Conservation (phyloP, 2,113 vertebrate species). For the Hemicordylus capensis region DNA sequence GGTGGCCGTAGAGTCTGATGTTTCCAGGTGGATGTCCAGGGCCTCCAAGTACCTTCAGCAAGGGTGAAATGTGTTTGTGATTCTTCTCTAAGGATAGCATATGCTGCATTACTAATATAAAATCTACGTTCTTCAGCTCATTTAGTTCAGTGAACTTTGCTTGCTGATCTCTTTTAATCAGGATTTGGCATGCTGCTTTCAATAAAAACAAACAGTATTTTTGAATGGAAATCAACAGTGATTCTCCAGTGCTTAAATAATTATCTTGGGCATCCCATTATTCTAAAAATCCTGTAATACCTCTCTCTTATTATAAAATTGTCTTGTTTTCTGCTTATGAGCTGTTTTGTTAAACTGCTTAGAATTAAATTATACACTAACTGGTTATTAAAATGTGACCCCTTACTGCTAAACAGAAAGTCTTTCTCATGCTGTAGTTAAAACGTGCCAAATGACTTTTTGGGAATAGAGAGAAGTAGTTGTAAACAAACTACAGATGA, state of each 20-base stretch:
- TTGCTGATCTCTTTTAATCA: not conserved
- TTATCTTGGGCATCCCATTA: not conserved
- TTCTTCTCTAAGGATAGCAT: not conserved
- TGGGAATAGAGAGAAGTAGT: not conserved
- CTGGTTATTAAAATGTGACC: slow-evolving; percentile 2
- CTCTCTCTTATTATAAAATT: not conserved
- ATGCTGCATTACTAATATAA: not conserved
- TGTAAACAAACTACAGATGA: not conserved
- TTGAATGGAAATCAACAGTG: not conserved
- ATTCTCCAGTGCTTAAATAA: slow-evolving; percentile 33
- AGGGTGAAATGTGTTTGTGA: not conserved
- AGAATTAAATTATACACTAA: not conserved
- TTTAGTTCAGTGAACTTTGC: not conserved
- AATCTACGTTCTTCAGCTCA: not conserved
- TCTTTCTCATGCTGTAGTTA: not conserved
- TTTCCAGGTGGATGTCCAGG: too few species aligned
- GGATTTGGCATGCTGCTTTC: not conserved
- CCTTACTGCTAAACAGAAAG: not conserved
- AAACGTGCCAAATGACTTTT: not conserved
- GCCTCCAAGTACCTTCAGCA: too few species aligned
- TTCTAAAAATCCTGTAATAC: slow-evolving; percentile 2
- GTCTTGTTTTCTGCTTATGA: slow-evolving; percentile 3
- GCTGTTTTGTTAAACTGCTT: not conserved
- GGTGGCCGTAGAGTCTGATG: too few species aligned
- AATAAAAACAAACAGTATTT: slow-evolving; percentile 12